Evolutionary conservation across 2,113 vertebrate genomes (phyloP), one percentile per base, ranked within the genome.

Genomic region (Leptodactylus fuscus): DNA sequence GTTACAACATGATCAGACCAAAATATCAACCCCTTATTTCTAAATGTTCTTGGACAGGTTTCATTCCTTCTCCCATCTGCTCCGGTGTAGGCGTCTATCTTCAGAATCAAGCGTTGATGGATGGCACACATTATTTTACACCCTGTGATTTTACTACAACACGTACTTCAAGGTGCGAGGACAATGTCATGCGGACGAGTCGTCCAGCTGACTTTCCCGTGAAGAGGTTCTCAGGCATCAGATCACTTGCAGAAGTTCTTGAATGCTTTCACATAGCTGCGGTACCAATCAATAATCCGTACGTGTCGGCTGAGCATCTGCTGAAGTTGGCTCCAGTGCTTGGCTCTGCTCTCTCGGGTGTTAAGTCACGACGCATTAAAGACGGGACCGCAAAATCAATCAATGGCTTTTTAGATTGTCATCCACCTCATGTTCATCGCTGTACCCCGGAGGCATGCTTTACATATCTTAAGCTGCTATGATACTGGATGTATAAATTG

Each of bases 401-500:
- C 76, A 79, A 58, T 60, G 48, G 34, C 76, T 60, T 41, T 32
- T 79, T 41, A 55, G 34, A 58, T 58, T 53, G 29, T 53, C 76
- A 58, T 29, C 29, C 74, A 24, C 74, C 46, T 29, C 46, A 76
- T 41, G 46, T 32, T 53, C 27, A 51, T 51, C 5, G 44, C 74
- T 34, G 27, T 1, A 11, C 46, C 48, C 27, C 0, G 6, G 73
- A 53, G 75, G 13, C 16, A 27, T 6, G 11, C 76, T 58, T 76
- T 53, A 41, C 51, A 79, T 79, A 60, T 58, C 34, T 41, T n/a
- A 36, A 2, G 18, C 32, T 69, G 16, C 32, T 22, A 22, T 36
- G 32, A 69, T 69, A 18, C 65, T 38, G 16, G 65, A 69, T 36
- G 9, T 0, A 38, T 1, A 22, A 36, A 69, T 10, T 22, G 34